Percentiles rank a stretch among this genome's conserved stretches.
Conservation (phyloP, 2,113 vertebrate genomes). For the Petaurus breviceps region DNA sequence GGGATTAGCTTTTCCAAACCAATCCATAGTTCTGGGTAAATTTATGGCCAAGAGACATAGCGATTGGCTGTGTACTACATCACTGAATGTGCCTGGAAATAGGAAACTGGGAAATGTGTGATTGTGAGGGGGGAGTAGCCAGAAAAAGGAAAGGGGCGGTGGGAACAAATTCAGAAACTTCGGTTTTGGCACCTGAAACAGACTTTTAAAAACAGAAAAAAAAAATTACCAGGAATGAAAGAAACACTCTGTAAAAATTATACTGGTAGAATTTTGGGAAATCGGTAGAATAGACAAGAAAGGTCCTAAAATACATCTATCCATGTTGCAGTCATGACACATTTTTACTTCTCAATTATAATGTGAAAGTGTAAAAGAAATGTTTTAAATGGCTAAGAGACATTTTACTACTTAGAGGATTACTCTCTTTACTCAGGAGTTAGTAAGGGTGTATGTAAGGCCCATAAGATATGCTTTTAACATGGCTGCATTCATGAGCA, state of each 20-base stretch:
- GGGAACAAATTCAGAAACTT: not conserved
- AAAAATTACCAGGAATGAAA: not conserved
- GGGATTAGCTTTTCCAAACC: slow-evolving; percentile 26
- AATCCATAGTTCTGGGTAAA: not conserved
- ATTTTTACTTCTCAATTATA: slow-evolving; percentile 12
- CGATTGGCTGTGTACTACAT: not conserved
- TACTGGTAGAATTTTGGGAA: not conserved
- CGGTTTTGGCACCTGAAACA: not conserved
- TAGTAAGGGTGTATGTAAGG: not conserved
- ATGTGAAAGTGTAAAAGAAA: not conserved
- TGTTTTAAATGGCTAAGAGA: not conserved
- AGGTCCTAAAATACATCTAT: not conserved
- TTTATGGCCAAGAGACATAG: slow-evolving; percentile 33
- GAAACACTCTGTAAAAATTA: slow-evolving; percentile 11
- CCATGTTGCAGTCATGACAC: not conserved
- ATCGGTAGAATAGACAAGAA: not conserved
- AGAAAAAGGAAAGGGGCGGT: not conserved
- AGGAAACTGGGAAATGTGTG: not conserved
- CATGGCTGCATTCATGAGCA: not conserved
- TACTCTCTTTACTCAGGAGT: not conserved
- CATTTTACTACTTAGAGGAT: slow-evolving; percentile 11
- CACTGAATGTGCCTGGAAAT: not conserved
- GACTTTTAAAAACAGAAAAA: not conserved
- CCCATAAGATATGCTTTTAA: not conserved
- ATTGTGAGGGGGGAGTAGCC: not conserved